Percentiles rank a stretch among this genome's conserved stretches.
Evolutionary conservation across 1,140 invertebrate genomes (phyloP).

Genomic region (Andrena cerasifolii): DNA sequence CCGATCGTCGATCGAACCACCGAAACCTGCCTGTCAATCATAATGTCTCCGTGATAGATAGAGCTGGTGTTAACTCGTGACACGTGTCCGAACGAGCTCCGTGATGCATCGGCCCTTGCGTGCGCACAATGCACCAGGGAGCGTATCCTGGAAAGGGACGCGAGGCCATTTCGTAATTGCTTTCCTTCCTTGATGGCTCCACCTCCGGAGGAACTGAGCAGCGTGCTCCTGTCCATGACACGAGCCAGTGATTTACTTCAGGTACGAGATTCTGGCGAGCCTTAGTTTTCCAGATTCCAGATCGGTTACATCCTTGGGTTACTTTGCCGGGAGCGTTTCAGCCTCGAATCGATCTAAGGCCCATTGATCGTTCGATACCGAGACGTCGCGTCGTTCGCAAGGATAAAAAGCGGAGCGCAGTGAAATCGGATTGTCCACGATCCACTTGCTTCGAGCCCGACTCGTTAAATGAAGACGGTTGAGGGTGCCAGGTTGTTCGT

Average conservation of each 20-base stretch:
- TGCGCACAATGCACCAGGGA: not conserved
- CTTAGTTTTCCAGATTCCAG: not conserved
- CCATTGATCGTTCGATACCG: no score
- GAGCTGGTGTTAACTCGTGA: not conserved
- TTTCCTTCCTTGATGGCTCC: constrained; percentile 9
- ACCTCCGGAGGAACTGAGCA: not conserved
- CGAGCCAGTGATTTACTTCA: constrained; percentile 20
- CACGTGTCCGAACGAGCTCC: no score
- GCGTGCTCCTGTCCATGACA: not conserved
- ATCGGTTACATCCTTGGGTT: not conserved
- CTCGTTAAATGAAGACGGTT: constrained; percentile 8
- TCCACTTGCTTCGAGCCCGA: constrained; percentile 2
- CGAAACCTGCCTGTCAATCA: no score
- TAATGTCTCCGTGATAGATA: no score
- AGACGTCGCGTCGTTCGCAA: no score
- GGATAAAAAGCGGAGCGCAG: no score
- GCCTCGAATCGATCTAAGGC: no score
- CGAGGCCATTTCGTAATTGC: constrained; percentile 43
- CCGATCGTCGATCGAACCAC: no score
- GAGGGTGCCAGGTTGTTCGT: not conserved
- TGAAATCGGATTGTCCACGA: not conserved
- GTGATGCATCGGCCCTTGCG: not conserved
- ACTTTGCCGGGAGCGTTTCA: not conserved
- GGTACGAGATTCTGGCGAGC: not conserved
- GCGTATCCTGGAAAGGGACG: constrained; percentile 19